Evolutionary conservation across 2,888 invertebrate species (phyloP).

Genomic region (Stenodema calcarata): DNA sequence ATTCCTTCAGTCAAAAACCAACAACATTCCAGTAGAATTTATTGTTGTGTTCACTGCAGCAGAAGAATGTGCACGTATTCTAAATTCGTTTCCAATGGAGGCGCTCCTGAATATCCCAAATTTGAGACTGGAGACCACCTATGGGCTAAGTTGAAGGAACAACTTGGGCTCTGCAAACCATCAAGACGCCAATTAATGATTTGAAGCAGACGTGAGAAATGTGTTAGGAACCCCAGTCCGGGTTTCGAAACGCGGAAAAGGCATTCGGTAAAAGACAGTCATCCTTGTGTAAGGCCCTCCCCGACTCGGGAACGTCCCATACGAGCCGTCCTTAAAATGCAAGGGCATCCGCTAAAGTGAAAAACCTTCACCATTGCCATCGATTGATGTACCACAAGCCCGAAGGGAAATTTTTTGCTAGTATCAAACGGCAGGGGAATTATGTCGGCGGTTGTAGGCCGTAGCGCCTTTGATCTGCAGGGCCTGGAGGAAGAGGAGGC

Average conservation of each 20-base stretch:
- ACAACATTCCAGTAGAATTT: no score
- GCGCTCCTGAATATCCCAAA: no score
- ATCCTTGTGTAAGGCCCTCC: not conserved
- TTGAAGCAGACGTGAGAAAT: conserved; percentile 14
- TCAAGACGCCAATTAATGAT: conserved; percentile 19
- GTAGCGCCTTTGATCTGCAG: conserved; percentile 38
- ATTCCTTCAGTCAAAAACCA: no score
- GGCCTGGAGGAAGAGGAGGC: not conserved
- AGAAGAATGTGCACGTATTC: no score
- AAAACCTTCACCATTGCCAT: conserved; percentile 33
- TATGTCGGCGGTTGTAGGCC: conserved; percentile 46
- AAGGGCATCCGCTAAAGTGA: conserved; percentile 24
- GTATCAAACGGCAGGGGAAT: conserved; percentile 40
- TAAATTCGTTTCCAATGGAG: no score
- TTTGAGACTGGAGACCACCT: not conserved
- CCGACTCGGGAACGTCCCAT: not conserved
- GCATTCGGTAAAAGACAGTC: not conserved
- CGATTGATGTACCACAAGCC: conserved; percentile 33
- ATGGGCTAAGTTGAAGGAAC: not conserved
- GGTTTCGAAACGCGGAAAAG: not conserved
- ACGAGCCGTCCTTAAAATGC: conserved; percentile 36
- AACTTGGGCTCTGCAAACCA: not conserved
- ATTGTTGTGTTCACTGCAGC: no score
- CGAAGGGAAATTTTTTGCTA: conserved; percentile 39
- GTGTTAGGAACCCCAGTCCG: not conserved